phyloP scores from a whole-genome alignment of 2,113 vertebrate genomes.

The Phoenicopterus ruber region DNA sequence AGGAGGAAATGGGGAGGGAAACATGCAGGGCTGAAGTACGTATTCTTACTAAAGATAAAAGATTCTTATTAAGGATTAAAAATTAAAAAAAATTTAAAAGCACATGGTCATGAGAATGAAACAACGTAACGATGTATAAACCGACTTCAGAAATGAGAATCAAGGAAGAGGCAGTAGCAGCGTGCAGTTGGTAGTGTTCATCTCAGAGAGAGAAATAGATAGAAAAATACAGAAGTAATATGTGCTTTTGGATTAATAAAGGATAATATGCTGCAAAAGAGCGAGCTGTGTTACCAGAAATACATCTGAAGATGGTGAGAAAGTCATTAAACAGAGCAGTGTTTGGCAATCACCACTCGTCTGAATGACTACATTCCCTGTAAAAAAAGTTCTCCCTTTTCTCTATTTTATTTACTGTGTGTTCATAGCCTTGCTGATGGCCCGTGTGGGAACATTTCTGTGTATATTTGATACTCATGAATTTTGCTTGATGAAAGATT shows the following conservation, averaged over 20 bases:
- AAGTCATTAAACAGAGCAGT: background rate
- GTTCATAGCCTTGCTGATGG: background rate
- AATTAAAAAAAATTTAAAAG: background rate
- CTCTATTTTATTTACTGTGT: background rate
- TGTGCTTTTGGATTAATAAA: background rate
- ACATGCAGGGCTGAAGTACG: background rate
- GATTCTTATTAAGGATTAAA: background rate
- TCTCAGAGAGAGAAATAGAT: background rate
- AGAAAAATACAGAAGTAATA: background rate
- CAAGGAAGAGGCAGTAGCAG: fast-evolving
- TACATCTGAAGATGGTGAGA: background rate
- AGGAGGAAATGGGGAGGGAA: background rate
- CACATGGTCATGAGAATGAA: background rate
- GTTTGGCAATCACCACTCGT: background rate
- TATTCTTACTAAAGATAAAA: background rate
- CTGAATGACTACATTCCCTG: fast-evolving
- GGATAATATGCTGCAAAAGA: background rate
- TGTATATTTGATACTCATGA: background rate
- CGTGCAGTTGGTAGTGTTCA: background rate
- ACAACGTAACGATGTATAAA: fast-evolving
- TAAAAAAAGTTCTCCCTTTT: background rate
- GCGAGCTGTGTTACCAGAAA: background rate
- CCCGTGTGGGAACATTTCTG: background rate
- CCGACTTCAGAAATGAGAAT: background rate
- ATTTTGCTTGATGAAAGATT: background rate